phyloP scores from a whole-genome alignment of 2,113 vertebrate species.

The Aptenodytes forsteri region DNA sequence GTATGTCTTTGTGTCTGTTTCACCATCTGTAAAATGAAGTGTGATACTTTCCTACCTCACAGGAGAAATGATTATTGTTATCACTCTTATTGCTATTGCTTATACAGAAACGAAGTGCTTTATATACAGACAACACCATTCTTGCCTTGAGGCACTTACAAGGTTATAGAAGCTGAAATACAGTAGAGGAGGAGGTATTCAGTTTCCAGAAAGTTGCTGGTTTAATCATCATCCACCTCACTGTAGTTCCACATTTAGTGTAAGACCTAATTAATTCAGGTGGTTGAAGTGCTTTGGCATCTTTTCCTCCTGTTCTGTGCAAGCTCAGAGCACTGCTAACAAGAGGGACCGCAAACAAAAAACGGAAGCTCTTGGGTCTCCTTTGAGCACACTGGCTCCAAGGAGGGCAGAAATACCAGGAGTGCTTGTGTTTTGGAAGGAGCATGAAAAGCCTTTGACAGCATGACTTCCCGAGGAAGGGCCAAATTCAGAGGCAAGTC shows the following conservation, averaged over 20 bases:
- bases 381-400: background rate
- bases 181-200: background rate
- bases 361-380: background rate
- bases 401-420: background rate
- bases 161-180: background rate
- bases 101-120: background rate
- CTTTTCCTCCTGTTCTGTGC: background rate
- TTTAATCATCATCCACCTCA: background rate
- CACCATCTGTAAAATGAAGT: background rate
- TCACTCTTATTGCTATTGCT: background rate
- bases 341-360: background rate
- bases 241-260: background rate
- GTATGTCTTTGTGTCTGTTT: background rate
- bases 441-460: background rate
- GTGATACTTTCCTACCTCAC: background rate
- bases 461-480: background rate
- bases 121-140: background rate
- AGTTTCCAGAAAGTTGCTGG: background rate
- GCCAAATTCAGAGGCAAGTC: background rate
- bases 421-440: background rate
- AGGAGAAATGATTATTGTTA: background rate
- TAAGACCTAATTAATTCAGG: constrained; percentile 29
- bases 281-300: constrained; percentile 13
- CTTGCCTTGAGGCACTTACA: background rate
- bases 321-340: background rate